Evolutionary conservation across 2,888 invertebrate genomes (phyloP), one percentile per base, ranked within the genome.

Genomic region (Caenorhabditis sp.): DNA sequence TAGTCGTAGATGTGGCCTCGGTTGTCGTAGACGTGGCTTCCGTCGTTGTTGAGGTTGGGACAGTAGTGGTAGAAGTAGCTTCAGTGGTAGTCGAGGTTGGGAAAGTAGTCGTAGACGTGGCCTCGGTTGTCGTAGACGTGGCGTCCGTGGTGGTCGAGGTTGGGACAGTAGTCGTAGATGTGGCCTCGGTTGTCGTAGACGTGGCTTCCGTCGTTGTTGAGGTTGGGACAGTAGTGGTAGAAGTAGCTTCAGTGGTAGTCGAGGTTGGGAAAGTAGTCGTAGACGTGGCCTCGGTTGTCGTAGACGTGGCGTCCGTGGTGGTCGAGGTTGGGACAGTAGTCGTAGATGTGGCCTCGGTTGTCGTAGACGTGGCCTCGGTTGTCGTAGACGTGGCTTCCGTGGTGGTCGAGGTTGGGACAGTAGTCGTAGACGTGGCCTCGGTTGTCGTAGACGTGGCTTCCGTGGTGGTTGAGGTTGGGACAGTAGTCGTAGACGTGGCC

Each of bases 1-100:
- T 75, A 6, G 68, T 41, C 1, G 56, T 56, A n/a, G 56, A 27
- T 2, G 56, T 56, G 8, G 41, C 13, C n/a, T 41, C 56, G 1
- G 24, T 41, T 2, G 56, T 56, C 1, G 56, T 56, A 2, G 56
- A 39, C 5, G 56, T 56, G 5, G 39, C 24, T 41, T 41, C 56
- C 2, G 56, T 56, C 24, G 56, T 56, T 2, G 55, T 37, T 15
- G 20, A 20, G 2, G 55, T 55, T 39, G 24, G 22, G 1, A 15
- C 55, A 1, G 35, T 39, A 2, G 56, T 56, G 9, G 61, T 61
- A 13, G 61, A 48, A 11, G 61, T 50, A 8, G 35, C 15, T 20
- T 35, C 61, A 7, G 61, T 61, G 24, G 61, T 61, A 3, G 50
- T 59, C 2, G 46, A 22, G 11, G 63, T 50, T 1, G 52, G 24